Evolutionary conservation across 2,113 vertebrate genomes (phyloP).

Genomic region (Corvus moneduloides): DNA sequence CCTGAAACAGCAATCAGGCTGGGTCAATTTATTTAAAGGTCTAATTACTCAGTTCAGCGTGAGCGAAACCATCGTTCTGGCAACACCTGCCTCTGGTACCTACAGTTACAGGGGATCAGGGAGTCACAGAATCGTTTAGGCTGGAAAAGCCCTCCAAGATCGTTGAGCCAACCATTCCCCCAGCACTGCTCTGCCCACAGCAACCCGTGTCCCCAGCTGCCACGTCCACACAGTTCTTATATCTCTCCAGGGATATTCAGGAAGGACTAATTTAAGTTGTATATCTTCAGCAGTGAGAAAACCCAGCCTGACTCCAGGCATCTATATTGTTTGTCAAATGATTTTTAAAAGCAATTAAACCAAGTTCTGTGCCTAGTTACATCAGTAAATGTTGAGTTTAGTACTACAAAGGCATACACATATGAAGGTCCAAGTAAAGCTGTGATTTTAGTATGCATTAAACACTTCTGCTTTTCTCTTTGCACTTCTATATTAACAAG

Average conservation of each 20-base stretch:
- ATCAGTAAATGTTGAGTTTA: not conserved
- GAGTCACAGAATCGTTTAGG: not conserved
- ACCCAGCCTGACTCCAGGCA: not conserved
- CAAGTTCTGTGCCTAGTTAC: not conserved
- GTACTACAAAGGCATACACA: not conserved
- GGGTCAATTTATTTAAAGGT: not conserved
- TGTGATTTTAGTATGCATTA: not conserved
- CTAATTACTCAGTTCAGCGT: not conserved
- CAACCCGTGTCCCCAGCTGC: too few relatives aligned
- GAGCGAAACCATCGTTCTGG: rapidly evolving
- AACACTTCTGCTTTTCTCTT: not conserved
- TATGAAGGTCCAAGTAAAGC: not conserved
- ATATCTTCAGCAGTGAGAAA: not conserved
- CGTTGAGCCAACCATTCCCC: rapidly evolving
- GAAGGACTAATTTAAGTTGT: not conserved
- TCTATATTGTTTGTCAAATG: not conserved
- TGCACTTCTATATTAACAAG: not conserved
- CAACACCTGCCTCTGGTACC: not conserved
- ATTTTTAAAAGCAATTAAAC: not conserved
- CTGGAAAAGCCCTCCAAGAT: not conserved
- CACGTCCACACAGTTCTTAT: not conserved
- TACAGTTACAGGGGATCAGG: not conserved
- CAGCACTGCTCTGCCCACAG: not conserved
- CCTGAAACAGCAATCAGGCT: rapidly evolving
- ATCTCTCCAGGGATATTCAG: not conserved